Evolutionary conservation across 2,113 vertebrate species (phyloP).

Genomic region (Pelvicachromis taeniatus): DNA sequence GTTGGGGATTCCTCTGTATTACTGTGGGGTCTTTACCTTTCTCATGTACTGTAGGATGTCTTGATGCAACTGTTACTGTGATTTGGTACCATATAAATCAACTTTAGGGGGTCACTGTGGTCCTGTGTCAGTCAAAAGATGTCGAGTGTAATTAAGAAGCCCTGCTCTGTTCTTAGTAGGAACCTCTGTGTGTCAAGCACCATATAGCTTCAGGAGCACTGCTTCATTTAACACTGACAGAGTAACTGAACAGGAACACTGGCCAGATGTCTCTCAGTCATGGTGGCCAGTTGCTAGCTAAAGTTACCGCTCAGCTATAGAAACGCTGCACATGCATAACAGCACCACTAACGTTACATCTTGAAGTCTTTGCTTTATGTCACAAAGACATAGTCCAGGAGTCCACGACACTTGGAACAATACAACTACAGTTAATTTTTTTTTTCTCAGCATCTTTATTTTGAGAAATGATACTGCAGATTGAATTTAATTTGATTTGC

Average conservation of each 20-base stretch:
- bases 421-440: neutral
- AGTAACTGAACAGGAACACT: neutral
- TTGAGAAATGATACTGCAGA: neutral
- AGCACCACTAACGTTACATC: neutral
- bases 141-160: neutral
- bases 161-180: neutral
- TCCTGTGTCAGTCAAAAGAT: neutral
- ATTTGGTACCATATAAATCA: neutral
- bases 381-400: neutral
- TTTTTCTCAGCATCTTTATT: neutral
- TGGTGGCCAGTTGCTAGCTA: neutral
- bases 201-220: neutral
- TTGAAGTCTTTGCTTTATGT: neutral
- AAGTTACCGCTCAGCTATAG: neutral
- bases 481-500: fast-evolving
- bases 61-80: neutral
- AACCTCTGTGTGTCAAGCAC: neutral
- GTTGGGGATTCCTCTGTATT: neutral
- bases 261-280: neutral
- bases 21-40: neutral
- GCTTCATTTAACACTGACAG: neutral
- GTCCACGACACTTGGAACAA: neutral
- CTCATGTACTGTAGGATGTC: neutral
- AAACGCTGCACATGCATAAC: neutral
- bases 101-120: neutral